Conservation (phyloP, 2,113 vertebrate genomes). For the Ceyx cyanopectus region DNA sequence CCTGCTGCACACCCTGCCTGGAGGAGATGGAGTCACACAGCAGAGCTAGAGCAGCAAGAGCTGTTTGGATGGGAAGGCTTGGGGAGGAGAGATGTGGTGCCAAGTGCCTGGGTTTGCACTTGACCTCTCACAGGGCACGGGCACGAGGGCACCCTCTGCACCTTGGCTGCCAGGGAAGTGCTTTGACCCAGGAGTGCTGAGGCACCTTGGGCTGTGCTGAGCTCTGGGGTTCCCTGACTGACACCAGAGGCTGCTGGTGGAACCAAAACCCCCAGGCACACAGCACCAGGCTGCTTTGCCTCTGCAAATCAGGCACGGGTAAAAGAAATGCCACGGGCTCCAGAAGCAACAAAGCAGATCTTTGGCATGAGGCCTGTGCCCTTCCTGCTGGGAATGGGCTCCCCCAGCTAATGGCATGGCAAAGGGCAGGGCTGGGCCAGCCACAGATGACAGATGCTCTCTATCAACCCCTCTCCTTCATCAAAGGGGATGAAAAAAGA, state of each 20-base stretch:
- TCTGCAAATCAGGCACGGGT: neutral
- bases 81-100: neutral
- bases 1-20: rapidly evolving
- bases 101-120: neutral
- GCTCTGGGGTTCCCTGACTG: neutral
- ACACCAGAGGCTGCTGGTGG: neutral
- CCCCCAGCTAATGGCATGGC: neutral
- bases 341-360: neutral
- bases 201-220: neutral
- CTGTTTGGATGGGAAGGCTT: neutral
- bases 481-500: neutral
- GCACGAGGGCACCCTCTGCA: neutral
- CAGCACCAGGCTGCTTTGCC: neutral
- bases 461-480: neutral
- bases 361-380: neutral
- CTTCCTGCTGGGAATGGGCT: neutral
- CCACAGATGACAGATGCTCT: neutral
- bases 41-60: neutral
- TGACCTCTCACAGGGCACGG: neutral
- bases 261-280: neutral
- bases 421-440: neutral
- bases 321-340: neutral
- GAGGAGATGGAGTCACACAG: rapidly evolving
- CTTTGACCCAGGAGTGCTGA: neutral
- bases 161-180: neutral